phyloP scores from a whole-genome alignment of 2,797 vertebrate species.

The Notamacropus eugenii region DNA sequence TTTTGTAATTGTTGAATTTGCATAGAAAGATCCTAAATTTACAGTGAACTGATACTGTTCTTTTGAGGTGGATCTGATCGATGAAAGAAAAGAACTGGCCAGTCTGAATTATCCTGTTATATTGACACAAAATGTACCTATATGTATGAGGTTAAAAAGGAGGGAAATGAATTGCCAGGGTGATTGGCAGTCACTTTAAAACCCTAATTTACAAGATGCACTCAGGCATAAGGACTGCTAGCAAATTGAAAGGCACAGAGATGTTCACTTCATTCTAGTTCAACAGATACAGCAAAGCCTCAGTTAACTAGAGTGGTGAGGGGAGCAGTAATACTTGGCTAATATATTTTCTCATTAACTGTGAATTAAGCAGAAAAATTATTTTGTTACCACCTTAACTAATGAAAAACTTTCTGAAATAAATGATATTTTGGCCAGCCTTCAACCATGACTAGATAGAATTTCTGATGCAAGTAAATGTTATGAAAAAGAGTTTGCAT shows the following conservation, averaged over 20 bases:
- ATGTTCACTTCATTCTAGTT: not conserved
- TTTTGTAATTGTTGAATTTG: constrained; percentile 59
- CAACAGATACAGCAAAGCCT: not conserved
- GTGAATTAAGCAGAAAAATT: constrained; percentile 25
- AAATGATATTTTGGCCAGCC: not conserved
- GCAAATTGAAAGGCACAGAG: constrained; percentile 35
- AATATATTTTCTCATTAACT: constrained; percentile 42
- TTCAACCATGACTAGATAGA: not conserved
- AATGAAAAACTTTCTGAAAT: constrained; percentile 30
- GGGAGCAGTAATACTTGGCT: not conserved
- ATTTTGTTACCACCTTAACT: not conserved
- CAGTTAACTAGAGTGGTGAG: not conserved
- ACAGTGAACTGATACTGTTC: not conserved
- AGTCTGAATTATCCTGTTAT: not conserved
- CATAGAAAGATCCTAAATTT: constrained; percentile 73
- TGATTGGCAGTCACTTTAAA: constrained; percentile 8
- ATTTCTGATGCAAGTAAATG: not conserved
- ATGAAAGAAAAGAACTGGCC: constrained; percentile 6
- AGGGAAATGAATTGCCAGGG: not conserved
- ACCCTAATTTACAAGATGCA: constrained; percentile 1
- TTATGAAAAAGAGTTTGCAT: not conserved
- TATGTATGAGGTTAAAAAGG: constrained; percentile 1
- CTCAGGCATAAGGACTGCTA: not conserved
- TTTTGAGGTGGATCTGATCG: not conserved
- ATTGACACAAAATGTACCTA: not conserved